These are phyloP conservation scores for Phengaris alcon DNA, from an alignment of 2,888 invertebrate genomes.

Conservation along the genomic window DNA sequence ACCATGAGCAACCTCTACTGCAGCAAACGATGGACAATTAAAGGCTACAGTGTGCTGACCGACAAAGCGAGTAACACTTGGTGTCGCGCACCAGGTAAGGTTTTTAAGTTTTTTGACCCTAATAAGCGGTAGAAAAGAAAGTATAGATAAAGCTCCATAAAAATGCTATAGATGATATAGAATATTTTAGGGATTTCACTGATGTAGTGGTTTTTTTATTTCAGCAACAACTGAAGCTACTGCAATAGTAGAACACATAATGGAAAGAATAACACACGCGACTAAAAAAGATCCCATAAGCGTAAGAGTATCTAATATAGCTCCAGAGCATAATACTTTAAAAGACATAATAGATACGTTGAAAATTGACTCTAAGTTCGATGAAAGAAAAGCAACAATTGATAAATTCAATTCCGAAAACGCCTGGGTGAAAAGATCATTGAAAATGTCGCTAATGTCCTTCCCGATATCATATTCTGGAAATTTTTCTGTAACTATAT, in stretches of 20 bases:
- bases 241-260: constrained; percentile 80
- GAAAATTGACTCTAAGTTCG: constrained; percentile 77
- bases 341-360: constrained; percentile 79
- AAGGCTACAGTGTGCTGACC: constrained; percentile 78
- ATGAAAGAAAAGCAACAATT: constrained; percentile 70
- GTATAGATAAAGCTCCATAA: no score
- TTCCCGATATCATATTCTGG: constrained; percentile 78
- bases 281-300: constrained; percentile 78
- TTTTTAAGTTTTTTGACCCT: background rate
- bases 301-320: constrained; percentile 78
- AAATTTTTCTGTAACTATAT: constrained; percentile 79
- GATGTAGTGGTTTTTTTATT: constrained; percentile 31
- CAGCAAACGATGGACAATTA: constrained; percentile 62
- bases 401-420: constrained; percentile 81
- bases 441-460: constrained; percentile 82
- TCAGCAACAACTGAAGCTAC: constrained; percentile 78
- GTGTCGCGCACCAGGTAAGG: constrained; percentile 84
- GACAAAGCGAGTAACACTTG: constrained; percentile 83
- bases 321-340: constrained; percentile 50
- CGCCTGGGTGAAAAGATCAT: constrained; percentile 86
- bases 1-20: constrained; percentile 76
- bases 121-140: background rate
- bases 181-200: background rate
- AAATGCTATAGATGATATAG: background rate
- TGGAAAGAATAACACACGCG: constrained; percentile 82